Evolutionary conservation across 1,140 invertebrate genomes (phyloP), one percentile per base, ranked within the genome.

Genomic region (Drosophila lowei): DNA sequence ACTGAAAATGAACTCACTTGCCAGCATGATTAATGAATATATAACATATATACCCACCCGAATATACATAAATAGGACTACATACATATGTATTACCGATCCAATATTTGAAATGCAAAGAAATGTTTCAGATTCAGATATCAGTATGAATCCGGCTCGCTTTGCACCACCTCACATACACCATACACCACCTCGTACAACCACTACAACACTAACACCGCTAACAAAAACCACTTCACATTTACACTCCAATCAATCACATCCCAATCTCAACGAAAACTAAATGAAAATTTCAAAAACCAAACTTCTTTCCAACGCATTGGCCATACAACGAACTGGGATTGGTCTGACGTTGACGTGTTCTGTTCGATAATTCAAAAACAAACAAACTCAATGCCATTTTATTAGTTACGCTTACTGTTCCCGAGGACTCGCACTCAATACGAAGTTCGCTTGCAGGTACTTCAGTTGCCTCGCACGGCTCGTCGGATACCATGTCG

Each of bases 381-480:
- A 71, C 18, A 42, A 59, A 43, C 55, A 46, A 46, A 71, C 30
- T 30, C 66, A 81, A 72, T 56, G 48, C 66, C 70, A 88, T 38
- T 57, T 77, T 72, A 77, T 80, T 88, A 91, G 90, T 91, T 73
- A 91, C 90, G 77, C 86, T 91, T 77, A 91, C 86, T 68, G 90
- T 91, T 71, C 90, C 90, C 74, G 90, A 91, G 90, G 90, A 91
- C 66, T 65, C 83, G 68, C 90, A 91, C 64, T 91, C 90, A 91
- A 81, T 91, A 81, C 79, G 90, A 90, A 91, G 90, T 91, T 91
- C 90, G 86, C 90, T 91, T 91, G 90, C 90, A 91, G 89, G 90
- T 91, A 91, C 90, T 55, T 91, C 90, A 72, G 90, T 91, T 81
- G 90, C 90, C 79, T 91, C 90, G 70, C 89, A 90, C 55, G 89